phyloP scores from a whole-genome alignment of 2,888 invertebrate genomes.

The Punctoribates punctum region DNA sequence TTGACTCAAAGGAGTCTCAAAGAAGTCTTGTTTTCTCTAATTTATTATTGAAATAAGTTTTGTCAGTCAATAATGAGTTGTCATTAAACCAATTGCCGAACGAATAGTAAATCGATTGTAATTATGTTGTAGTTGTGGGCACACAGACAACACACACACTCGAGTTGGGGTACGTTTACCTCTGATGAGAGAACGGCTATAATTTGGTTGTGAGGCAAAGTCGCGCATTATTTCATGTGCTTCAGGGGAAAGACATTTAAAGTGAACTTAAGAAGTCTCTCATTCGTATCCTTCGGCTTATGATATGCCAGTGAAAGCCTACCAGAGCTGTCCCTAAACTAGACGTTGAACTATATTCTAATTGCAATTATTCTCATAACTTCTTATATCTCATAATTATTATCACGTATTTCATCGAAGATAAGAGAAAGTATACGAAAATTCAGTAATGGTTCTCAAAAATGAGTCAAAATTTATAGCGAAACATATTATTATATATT shows the following conservation, averaged over 20 bases:
- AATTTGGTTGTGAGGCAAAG: constrained; percentile 3
- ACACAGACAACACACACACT: not conserved
- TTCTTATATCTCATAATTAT: not conserved
- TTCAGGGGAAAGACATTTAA: constrained; percentile 9
- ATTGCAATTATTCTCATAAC: not conserved
- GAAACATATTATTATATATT: not conserved
- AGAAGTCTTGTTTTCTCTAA: no score
- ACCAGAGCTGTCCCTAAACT: not conserved
- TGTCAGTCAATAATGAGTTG: no score
- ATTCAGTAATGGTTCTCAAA: not conserved
- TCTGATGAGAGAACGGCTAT: constrained; percentile 4
- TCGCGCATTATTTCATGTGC: constrained; percentile 16
- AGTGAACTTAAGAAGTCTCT: not conserved
- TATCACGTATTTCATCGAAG: not conserved
- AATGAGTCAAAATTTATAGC: not conserved
- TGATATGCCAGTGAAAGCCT: not conserved
- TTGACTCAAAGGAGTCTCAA: no score
- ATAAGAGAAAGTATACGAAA: constrained; percentile 2
- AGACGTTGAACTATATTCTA: constrained; percentile 20
- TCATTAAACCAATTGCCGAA: no score
- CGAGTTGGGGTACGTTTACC: constrained; percentile 11
- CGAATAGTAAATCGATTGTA: no score
- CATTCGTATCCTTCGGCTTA: not conserved
- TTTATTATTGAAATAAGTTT: no score
- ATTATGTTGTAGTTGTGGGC: not conserved